Evolutionary conservation across 2,888 invertebrate genomes (phyloP), one percentile per base, ranked within the genome.

Genomic region (Caenorhabditis angaria): DNA sequence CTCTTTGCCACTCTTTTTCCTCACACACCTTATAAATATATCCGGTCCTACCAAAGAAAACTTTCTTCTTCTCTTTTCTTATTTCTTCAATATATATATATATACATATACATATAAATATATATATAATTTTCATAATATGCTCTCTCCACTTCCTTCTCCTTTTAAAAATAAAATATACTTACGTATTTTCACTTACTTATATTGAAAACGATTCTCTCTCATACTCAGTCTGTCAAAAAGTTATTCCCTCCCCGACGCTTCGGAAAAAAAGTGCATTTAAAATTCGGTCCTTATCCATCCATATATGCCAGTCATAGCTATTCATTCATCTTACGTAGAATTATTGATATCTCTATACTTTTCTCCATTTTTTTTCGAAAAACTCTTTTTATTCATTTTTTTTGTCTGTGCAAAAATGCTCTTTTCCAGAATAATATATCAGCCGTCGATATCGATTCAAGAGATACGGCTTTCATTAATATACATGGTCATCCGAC

Each of bases 401-500:
- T 5, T 51, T 25, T 51, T 25, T 25, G 2, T 4, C 22, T 22
- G 2, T 51, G 22, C 24, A 25, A 6, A 41, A 41, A 41, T 18
- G 10, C 18, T 41, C 41, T 18, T 18, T 41, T 41, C 41, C 41
- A 41, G 41, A 41, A 41, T 41, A 41, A 18, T 41, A 41, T 41
- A 41, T 41, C 41, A 41, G 18, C 41, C 41, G 41, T 41, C 41
- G 41, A 41, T 41, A 41, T 41, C 41, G 18, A 41, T 51, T 51
- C 51, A 51, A 25, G 51, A 22, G 24, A 51, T 51, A 41, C 41
- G 41, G 41, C 41, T 12, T 12, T 41, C 18, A 41, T 18, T 18
- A 12, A 41, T 18, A 18, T 41, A 41, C 66, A 71, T 71, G 71
- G 71, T 71, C 71, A 62, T 66, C 54, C 65, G 71, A 71, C 71